Evolutionary conservation across 2,888 invertebrate genomes (phyloP), one percentile per base, ranked within the genome.

Genomic region (Acanthosepion esculentum): DNA sequence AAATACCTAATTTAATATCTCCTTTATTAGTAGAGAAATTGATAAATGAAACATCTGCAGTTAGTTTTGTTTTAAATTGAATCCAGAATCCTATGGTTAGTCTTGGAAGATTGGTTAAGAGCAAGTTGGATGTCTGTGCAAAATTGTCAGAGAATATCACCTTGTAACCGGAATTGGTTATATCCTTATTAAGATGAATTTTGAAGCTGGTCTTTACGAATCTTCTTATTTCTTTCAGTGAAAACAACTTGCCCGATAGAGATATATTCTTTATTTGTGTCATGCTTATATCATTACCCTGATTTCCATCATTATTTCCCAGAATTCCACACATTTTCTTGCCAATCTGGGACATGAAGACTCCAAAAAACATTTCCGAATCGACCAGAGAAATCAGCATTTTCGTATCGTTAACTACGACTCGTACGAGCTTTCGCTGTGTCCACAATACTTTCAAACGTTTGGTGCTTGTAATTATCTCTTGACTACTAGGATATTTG

Each of bases 241-340:
- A 93, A 94, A 95, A 96, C 50, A 94, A 92, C n/a, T 95, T 95
- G 48, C 95, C 95, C 92, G 95, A 95, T 10, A 92, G 55, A n/a
- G 94, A 95, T 29, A 95, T 96, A n/a, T 96, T 93, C 20, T 94
- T 94, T 53, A 91, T 93, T 12, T 95, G 94, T 7, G 94, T 93
- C 33, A 94, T 91, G 29, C 95, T 94, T 6, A 96, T 92, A 94
- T 96, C 96, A 94, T 95, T 96, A 92, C 95, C 95, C 96, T 96
- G 96, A n/a, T 94, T 94, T 15, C 95, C 95, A 94, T 96, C 96
- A 18, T 95, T 91, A 91, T 95, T 95, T 20, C 96, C 96, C 2
- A 96, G 92, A 50, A 96, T 59, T 18, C 96, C 96, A 0, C 93
- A n/a, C 50, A 95, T 95, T 53, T 91, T 95, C 41, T 50, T 92